Conservation (phyloP, 2,113 vertebrate genomes). For the Gobio gobio region DNA sequence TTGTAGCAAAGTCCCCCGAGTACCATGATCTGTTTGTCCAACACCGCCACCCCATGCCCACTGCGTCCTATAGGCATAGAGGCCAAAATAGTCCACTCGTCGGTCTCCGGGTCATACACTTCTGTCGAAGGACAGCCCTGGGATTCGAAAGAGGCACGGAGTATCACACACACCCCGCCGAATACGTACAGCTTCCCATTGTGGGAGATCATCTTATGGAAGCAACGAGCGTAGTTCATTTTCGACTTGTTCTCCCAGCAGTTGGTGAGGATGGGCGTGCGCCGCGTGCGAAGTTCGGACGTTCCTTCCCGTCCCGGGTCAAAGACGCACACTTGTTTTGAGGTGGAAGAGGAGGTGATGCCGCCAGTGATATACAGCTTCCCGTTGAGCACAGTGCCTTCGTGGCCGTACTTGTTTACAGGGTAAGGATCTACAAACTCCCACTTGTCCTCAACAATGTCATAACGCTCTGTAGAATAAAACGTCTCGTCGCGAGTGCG, state of each 20-base stretch:
- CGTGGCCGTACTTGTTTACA: slow-evolving; percentile 97
- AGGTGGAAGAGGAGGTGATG: slow-evolving; percentile 98
- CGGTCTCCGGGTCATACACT: slow-evolving; percentile 93
- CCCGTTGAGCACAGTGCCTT: slow-evolving; percentile 93
- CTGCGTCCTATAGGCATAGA: slow-evolving; percentile 99
- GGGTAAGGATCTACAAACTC: slow-evolving; percentile 98
- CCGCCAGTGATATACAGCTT: slow-evolving; percentile 97
- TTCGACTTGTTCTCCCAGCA: slow-evolving; percentile 99
- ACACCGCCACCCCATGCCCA: slow-evolving; percentile 94
- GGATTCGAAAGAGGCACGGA: slow-evolving; percentile 97
- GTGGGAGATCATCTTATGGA: slow-evolving; percentile 99
- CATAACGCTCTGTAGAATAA: slow-evolving; percentile 96
- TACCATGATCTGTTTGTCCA: slow-evolving; percentile 99
- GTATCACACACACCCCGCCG: slow-evolving; percentile 95
- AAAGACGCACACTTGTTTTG: slow-evolving; percentile 98
- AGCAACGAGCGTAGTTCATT: slow-evolving; percentile 99
- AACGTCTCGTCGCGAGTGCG: slow-evolving; percentile 97
- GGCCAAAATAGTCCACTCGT: slow-evolving; percentile 98
- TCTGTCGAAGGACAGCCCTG: slow-evolving; percentile 98
- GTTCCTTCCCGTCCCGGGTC: slow-evolving; percentile 93
- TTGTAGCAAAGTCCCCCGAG: slow-evolving; percentile 98
- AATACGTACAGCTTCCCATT: slow-evolving; percentile 99
- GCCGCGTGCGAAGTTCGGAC: slow-evolving; percentile 86
- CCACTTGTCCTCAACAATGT: slow-evolving; percentile 97
- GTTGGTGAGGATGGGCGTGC: slow-evolving; percentile 87